Conservation (phyloP, 1,140 invertebrate genomes). For the Drosophila repletoides region DNA sequence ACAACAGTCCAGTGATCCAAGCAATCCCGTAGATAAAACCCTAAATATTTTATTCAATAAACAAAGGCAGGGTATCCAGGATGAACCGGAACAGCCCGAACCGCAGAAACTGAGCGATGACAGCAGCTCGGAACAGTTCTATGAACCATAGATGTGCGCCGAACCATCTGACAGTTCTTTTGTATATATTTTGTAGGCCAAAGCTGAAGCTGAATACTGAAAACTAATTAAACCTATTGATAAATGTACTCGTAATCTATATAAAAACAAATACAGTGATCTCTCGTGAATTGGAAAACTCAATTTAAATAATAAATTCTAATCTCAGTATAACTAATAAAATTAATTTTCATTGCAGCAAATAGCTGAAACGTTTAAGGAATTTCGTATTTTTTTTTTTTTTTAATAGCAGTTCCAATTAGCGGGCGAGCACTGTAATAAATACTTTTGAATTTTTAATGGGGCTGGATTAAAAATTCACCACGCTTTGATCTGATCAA, state of each 20-base stretch:
- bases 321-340: no score
- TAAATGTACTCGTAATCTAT: conserved; percentile 14
- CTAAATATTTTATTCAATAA: conserved; percentile 63
- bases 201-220: no score
- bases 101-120: conserved; percentile 28
- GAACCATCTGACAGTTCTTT: background rate
- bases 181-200: conserved; percentile 63
- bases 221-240: no score
- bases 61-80: conserved; percentile 31
- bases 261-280: no score
- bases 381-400: no score
- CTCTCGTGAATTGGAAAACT: no score
- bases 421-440: no score
- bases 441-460: conserved; percentile 81
- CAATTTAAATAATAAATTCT: no score
- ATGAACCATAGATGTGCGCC: conserved; percentile 31
- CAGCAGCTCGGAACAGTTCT: conserved; percentile 50
- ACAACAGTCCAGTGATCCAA: conserved; percentile 14
- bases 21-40: conserved; percentile 62
- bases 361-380: no score
- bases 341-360: no score
- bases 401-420: no score
- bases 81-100: conserved; percentile 26
- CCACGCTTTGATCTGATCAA: conserved; percentile 58
- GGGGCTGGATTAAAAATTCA: conserved; percentile 82